Conservation (phyloP, 2,888 invertebrate species). For the Tiliacea aurago region DNA sequence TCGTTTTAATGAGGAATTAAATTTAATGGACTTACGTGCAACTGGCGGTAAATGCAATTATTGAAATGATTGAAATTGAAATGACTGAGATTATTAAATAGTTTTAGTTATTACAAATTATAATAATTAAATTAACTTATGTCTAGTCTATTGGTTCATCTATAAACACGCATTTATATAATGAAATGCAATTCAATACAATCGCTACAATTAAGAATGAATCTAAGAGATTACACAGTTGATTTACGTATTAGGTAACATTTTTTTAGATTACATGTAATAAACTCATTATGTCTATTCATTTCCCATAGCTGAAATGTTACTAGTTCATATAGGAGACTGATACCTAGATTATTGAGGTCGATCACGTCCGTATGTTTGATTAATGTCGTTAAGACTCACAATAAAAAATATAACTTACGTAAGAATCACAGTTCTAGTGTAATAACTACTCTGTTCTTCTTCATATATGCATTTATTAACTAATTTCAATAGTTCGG, state of each 20-base stretch:
- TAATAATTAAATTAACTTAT: no score
- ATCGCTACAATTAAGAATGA: constrained; percentile 28
- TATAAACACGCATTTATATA: constrained; percentile 10
- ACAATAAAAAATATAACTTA: constrained; percentile 31
- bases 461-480: neutral
- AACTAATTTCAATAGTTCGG: neutral
- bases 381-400: constrained; percentile 36
- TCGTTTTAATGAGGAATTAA: no score
- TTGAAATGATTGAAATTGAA: no score
- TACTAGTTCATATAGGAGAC: constrained; percentile 29
- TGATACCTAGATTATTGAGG: constrained; percentile 33
- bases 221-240: constrained; percentile 34
- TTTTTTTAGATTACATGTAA: constrained; percentile 29
- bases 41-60: no score
- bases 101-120: no score
- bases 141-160: constrained; percentile 22
- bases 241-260: constrained; percentile 23
- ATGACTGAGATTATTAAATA: no score
- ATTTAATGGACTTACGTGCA: no score
- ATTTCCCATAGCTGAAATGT: constrained; percentile 52
- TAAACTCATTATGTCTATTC: constrained; percentile 20
- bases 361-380: constrained; percentile 33
- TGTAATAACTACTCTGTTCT: neutral
- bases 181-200: constrained; percentile 25
- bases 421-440: constrained; percentile 28